Base-by-base conservation (phyloP, 2,797 vertebrate species). In the Anguilla megastoma region DNA sequence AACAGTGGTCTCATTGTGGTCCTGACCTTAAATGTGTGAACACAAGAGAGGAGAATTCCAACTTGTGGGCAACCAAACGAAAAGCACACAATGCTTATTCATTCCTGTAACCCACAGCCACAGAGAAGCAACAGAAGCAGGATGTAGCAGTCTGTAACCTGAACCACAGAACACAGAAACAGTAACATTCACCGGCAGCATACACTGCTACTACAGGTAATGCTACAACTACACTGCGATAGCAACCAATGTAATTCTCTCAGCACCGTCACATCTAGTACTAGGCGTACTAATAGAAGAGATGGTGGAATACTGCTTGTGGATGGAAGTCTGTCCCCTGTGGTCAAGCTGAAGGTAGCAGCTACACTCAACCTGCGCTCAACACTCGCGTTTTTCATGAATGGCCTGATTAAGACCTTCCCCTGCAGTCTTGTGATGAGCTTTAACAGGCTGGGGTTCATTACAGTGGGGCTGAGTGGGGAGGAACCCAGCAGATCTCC, bases 381-480 rank as follows among this genome's bases (percentile, higher is more conserved):
- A 50, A 30, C 58, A n/a, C 50, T 84, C 24, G 48, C 21, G 27
- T 56, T 50, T 30, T 4, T 48, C 83, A 84, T 45, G 30, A 69
- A 85, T 85, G 88, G 71, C 90, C 89, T 88, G 87, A 90, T 90
- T 91, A 91, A 92, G 91, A 91, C 89, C 88, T 92, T 90, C 86
- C 85, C 85, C 85, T 90, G 24, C 69, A 33, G 41, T 90, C 69
- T 88, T 91, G 54, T 69, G 87, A 88, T 88, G 86, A 93, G 92
- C 92, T 91, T 92, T 96, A 96, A 96, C 94, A 94, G 95, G 95
- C 96, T 96, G 96, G 94, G 94, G 93, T 94, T 96, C 94, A 96
- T 96, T 96, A 96, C 87, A 88, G 88, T 91, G 92, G 93, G 92
- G 93, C 94, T 95, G 94, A 95, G 95, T 92, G 93, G 89, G 93